Evolutionary conservation across 53 echinoderm and acorn worm species (phyloP), one percentile per base, ranked within the genome.

Genomic region (Antedon mediterranea): DNA sequence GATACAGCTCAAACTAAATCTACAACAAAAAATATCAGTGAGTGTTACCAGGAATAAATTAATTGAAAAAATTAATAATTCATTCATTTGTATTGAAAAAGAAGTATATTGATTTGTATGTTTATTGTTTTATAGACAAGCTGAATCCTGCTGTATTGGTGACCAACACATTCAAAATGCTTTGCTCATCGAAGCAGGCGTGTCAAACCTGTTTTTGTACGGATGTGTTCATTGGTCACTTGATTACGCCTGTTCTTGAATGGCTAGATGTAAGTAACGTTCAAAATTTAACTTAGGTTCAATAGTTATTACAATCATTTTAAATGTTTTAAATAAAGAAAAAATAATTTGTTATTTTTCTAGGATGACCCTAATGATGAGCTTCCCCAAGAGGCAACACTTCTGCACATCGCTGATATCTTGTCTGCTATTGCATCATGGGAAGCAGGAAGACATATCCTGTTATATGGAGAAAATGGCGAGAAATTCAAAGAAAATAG

Each of bases 391-490:
- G 92, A 89, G 34, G 72, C 79, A 23, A 89, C 89, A 31, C 88
- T 97, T 88, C 72, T 97, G 29, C 88, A 93, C 75, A 82, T 89
- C 31, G 92, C 89, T 23, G 92, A 92, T 78, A 83, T 97, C 14
- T 78, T 97, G 31, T 89, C 92, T 28, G 90, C 89, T 43, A 88
- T 92, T 72, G 89, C 97, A 13, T 87, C 93, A 30, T 95, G 91
- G 91, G 89, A 92, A 34, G 75, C 84, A 28, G 97, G 97, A 42
- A 85, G 84, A 13, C 80, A 85, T 31, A 81, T 92, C 7, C 78
- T 97, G 29, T 88, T 92, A 4, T 92, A 92, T 81, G 95, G 91
- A 30, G 92, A 95, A 71, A 89, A 87, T 72, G 88, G 87, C 37
- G 70, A 79, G n/a, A 79, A 76, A 43, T 80, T 76, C 43, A 76